Conservation (phyloP, 2,113 vertebrate genomes). For the Mola mola region DNA sequence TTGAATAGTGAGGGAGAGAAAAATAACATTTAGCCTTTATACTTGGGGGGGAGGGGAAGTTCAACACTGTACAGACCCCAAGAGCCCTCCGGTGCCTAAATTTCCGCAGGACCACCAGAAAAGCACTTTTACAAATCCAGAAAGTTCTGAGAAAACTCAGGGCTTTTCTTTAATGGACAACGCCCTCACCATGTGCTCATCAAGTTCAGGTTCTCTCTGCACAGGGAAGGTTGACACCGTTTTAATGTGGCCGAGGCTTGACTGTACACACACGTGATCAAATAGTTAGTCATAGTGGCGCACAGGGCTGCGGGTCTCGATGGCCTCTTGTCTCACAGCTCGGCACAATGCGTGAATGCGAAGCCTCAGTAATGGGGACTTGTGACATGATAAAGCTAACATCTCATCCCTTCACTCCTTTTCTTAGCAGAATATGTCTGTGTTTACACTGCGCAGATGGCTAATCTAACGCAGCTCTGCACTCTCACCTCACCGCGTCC, state of each 20-base stretch:
- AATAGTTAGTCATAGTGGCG: slow-evolving; percentile 22
- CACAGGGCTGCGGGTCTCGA: too few relatives aligned
- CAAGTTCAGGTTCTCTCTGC: slow-evolving; percentile 55
- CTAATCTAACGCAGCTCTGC: slow-evolving; percentile 74
- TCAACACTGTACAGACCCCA: slow-evolving; percentile 79
- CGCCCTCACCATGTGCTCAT: slow-evolving; percentile 75
- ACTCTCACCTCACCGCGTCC: slow-evolving; percentile 78
- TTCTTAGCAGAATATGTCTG: slow-evolving; percentile 69
- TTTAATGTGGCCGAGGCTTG: slow-evolving; percentile 38
- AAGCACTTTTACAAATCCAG: slow-evolving; percentile 75
- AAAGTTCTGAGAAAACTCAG: slow-evolving; percentile 72
- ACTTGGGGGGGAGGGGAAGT: slow-evolving; percentile 48
- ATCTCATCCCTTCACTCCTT: slow-evolving; percentile 67
- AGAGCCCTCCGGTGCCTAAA: slow-evolving; percentile 68
- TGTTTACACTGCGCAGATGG: slow-evolving; percentile 82
- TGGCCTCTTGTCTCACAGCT: slow-evolving; percentile 15
- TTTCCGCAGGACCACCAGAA: slow-evolving; percentile 84
- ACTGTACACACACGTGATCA: slow-evolving; percentile 26
- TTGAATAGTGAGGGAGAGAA: slow-evolving; percentile 55
- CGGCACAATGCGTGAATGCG: slow-evolving; percentile 8
- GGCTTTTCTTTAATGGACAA: slow-evolving; percentile 70
- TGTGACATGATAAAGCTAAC: slow-evolving; percentile 53
- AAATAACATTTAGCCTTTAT: slow-evolving; percentile 76
- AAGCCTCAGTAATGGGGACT: slow-evolving; percentile 27
- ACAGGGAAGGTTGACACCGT: slow-evolving; percentile 30